These are phyloP conservation scores for Tinamus guttatus DNA, from an alignment of 2,113 vertebrate genomes.

Conservation along the genomic window DNA sequence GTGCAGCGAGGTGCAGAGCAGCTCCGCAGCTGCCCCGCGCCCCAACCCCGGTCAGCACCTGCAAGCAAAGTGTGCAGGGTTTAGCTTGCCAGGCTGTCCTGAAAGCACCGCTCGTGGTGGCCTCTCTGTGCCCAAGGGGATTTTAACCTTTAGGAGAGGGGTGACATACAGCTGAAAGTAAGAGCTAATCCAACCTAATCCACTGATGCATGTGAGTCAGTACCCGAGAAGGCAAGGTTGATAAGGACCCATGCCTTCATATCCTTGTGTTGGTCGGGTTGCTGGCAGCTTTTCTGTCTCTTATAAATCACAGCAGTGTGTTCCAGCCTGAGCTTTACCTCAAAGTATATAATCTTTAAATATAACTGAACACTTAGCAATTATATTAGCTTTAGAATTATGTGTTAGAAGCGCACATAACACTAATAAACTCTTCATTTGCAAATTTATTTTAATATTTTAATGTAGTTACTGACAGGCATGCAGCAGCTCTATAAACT, in stretches of 20 bases:
- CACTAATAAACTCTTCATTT: neutral
- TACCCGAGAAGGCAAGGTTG: neutral
- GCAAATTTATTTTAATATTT: constrained; percentile 33
- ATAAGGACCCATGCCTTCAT: neutral
- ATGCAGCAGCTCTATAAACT: neutral
- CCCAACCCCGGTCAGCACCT: too few species aligned
- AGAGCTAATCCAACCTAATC: neutral
- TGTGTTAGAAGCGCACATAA: neutral
- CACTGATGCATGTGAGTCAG: accelerated
- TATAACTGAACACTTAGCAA: constrained; percentile 25
- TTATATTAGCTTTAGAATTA: neutral
- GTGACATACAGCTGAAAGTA: neutral
- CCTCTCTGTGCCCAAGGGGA: neutral
- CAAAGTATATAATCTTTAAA: neutral
- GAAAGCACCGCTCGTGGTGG: neutral
- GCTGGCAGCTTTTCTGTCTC: neutral
- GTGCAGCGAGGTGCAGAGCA: too few species aligned
- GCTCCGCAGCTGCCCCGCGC: too few species aligned
- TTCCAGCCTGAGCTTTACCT: neutral
- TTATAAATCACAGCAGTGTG: neutral
- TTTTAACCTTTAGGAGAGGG: neutral
- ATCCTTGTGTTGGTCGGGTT: neutral
- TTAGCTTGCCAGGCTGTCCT: too few species aligned
- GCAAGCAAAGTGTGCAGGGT: too few species aligned
- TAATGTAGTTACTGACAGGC: neutral